Percentiles rank a stretch among this genome's conserved stretches.
Evolutionary conservation across 64 coral and sea anemone species (phyloP).

Genomic region (Dendronephthya gigantea): DNA sequence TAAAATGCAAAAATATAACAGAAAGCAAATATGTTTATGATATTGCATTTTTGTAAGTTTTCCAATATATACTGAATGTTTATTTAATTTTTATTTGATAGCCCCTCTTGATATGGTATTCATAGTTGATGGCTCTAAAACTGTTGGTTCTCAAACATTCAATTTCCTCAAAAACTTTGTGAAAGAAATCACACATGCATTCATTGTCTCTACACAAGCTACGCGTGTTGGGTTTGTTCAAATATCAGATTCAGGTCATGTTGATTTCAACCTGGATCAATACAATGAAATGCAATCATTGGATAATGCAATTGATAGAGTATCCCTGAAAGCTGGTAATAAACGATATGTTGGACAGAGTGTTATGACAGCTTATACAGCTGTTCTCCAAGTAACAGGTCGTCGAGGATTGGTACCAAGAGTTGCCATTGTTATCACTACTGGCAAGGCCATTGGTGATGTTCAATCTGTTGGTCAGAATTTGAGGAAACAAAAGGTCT

Average conservation of each 20-base stretch:
- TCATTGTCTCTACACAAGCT: neutral
- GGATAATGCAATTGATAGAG: neutral
- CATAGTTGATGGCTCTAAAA: neutral
- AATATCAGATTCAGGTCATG: neutral
- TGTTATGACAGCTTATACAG: neutral
- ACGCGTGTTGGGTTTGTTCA: neutral
- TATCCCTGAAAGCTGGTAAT: neutral
- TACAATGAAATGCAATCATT: neutral
- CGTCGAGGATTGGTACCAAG: neutral
- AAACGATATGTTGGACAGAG: neutral
- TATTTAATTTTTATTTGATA: neutral
- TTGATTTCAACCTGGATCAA: constrained; percentile 4
- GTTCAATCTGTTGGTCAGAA: neutral
- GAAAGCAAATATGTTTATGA: too few relatives aligned
- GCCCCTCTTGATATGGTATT: constrained; percentile 5
- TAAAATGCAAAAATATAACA: too few relatives aligned
- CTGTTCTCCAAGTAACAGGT: neutral
- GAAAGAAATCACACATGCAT: neutral
- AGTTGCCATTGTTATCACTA: neutral
- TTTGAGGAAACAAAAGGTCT: neutral
- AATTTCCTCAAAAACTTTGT: neutral
- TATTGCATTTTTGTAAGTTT: neutral
- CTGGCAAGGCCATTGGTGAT: neutral
- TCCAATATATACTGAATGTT: neutral
- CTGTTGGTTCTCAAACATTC: neutral